These are phyloP conservation scores for Craterocephalus amniculus DNA, from an alignment of 2,797 vertebrate species.

Conservation along the genomic window DNA sequence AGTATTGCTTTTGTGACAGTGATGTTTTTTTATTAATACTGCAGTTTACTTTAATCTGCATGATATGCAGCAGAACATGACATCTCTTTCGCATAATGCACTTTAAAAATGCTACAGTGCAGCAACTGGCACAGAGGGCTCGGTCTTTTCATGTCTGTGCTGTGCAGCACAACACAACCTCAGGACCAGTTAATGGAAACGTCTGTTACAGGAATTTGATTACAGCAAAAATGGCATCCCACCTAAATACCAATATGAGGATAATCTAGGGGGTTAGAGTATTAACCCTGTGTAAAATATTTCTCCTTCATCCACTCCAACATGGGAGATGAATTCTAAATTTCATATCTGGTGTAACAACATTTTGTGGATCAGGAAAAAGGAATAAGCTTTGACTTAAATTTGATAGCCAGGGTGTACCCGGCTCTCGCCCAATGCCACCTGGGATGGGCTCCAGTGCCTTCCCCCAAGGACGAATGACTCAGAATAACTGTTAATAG, in stretches of 20 bases:
- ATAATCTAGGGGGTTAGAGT: neutral
- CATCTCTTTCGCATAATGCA: neutral
- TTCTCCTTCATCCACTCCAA: neutral
- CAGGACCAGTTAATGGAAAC: neutral
- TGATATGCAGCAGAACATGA: slow-evolving; percentile 3
- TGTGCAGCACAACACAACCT: neutral
- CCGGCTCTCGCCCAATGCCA: no score
- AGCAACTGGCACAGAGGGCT: neutral
- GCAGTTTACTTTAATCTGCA: slow-evolving; percentile 12
- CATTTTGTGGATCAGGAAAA: neutral
- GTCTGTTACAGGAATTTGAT: neutral
- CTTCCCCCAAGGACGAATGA: neutral
- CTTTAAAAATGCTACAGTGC: slow-evolving; percentile 8
- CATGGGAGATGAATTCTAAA: neutral
- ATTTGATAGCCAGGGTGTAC: neutral
- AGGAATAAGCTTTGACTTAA: neutral
- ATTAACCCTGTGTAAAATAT: neutral
- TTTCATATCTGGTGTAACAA: neutral
- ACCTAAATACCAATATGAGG: neutral
- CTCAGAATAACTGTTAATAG: neutral
- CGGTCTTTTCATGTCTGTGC: neutral
- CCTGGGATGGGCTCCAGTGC: neutral
- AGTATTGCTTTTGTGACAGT: slow-evolving; percentile 17
- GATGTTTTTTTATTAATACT: slow-evolving; percentile 15
- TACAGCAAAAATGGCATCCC: neutral